Evolutionary conservation across 2,797 vertebrate genomes (phyloP), one percentile per base, ranked within the genome.

Genomic region (Cossypha dichroa): DNA sequence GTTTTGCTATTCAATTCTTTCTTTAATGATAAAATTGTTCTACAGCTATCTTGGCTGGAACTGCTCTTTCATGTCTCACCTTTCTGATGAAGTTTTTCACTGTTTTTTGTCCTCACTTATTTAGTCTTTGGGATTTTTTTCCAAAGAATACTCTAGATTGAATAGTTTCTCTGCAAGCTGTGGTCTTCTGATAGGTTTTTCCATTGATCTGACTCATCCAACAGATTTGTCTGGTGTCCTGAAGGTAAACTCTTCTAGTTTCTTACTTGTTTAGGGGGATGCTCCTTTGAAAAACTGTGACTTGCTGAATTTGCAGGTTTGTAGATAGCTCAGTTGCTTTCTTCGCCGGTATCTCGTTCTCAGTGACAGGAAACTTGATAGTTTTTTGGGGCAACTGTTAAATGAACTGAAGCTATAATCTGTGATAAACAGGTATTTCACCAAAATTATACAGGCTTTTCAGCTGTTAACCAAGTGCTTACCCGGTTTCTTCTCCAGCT

Each of bases 401-500:
- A 88, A 51, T 77, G 60, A 94, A 54, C 18, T 77, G 66, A 73
- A 85, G 67, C 45, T 91, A 13, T 62, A 62, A 80, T 86, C 46
- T 83, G 26, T 79, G 33, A 56, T 69, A 78, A 85, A 55, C 58
- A 90, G 55, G 55, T 93, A 29, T 40, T n/a, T 80, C 52, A n/a
- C 78, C 73, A 81, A 77, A 85, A 62, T 69, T 16, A 68, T 10
- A 11, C 29, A 48, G 36, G 13, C 59, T 56, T 94, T 93, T 96
- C 91, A 94, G 58, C 85, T 90, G 54, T 45, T 95, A 93, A 92
- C 83, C 36, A 60, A 81, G 69, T 85, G 62, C 66, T 75, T 75
- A 55, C 68, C 85, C 89, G 33, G 62, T 96, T 93, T 92, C 84
- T 89, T 92, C 56, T 94, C 66, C 78, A 83, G 78, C 78, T 93